Evolutionary conservation across 2,797 vertebrate genomes (phyloP).

Genomic region (Cirrhinus mrigala): DNA sequence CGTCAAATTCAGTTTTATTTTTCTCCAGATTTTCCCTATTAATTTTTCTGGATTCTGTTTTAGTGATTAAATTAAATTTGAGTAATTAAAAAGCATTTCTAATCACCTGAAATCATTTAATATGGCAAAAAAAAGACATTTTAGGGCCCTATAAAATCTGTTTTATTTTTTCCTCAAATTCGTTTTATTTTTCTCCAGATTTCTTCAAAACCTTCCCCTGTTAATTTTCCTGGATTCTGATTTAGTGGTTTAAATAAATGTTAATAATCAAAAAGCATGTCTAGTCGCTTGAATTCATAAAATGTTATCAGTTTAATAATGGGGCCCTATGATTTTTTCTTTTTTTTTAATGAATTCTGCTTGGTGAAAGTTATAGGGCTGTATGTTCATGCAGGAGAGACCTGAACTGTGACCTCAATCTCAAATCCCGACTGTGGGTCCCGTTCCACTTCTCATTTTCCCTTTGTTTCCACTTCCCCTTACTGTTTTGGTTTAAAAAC

Average conservation of each 20-base stretch:
- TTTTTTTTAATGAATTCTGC: not conserved
- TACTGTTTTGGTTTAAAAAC: not conserved
- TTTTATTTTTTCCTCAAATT: not conserved
- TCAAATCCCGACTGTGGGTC: not conserved
- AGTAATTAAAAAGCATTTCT: not conserved
- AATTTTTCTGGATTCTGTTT: not conserved
- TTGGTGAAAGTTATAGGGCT: not conserved
- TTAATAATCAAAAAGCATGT: not conserved
- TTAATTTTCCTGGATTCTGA: not conserved
- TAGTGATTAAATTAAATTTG: not conserved
- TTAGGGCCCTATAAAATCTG: not conserved
- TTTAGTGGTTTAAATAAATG: not conserved
- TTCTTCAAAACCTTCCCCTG: not conserved
- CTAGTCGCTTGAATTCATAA: not conserved
- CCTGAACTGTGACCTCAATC: not conserved
- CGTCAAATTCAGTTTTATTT: not conserved
- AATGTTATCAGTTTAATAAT: not conserved
- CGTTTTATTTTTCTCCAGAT: not conserved
- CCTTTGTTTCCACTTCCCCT: not conserved
- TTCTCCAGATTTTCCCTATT: not conserved
- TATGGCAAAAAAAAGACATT: not conserved
- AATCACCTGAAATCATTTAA: not conserved
- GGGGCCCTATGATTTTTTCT: no score
- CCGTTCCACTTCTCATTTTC: not conserved
- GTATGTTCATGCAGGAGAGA: not conserved